A percentile compares a stretch with the other conserved stretches of the same genome.
phyloP scores from a whole-genome alignment of 2,888 invertebrate genomes.

The Neoitamus cyanurus region DNA sequence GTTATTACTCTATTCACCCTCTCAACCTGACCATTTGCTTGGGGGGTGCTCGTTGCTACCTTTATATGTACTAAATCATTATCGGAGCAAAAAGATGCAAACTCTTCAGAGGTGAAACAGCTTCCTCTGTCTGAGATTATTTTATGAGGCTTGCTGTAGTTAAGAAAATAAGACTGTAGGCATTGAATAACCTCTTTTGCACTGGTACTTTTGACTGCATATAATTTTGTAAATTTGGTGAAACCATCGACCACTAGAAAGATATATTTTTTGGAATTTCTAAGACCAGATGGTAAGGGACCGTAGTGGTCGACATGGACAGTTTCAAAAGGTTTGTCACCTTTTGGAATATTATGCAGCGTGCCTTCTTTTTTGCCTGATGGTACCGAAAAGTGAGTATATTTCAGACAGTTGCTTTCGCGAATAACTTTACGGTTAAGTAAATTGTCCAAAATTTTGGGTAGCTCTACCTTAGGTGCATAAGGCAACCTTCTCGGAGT shows the following conservation, averaged over 20 bases:
- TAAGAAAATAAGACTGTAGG: conserved; percentile 52
- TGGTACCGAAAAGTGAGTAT: no score
- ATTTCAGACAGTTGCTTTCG: no score
- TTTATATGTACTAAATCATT: conserved; percentile 54
- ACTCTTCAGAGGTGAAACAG: conserved; percentile 57
- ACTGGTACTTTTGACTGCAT: no score
- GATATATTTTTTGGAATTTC: no score
- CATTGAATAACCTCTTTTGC: no score
- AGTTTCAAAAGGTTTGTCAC: background rate
- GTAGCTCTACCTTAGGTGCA: background rate
- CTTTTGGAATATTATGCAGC: no score
- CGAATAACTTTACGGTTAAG: background rate
- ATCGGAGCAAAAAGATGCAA: conserved; percentile 53
- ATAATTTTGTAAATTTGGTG: no score
- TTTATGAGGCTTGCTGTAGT: conserved; percentile 57
- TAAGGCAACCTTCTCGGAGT: background rate
- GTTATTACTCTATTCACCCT: conserved; percentile 23
- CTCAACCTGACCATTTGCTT: conserved; percentile 57
- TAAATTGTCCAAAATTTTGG: background rate
- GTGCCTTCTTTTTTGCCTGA: background rate
- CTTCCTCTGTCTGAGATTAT: no score
- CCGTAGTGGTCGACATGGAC: background rate
- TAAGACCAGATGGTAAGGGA: background rate
- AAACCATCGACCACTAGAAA: no score
- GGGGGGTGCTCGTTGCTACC: conserved; percentile 55